Evolutionary conservation across 2,888 invertebrate genomes (phyloP).

Genomic region (Ectobius pallidus): DNA sequence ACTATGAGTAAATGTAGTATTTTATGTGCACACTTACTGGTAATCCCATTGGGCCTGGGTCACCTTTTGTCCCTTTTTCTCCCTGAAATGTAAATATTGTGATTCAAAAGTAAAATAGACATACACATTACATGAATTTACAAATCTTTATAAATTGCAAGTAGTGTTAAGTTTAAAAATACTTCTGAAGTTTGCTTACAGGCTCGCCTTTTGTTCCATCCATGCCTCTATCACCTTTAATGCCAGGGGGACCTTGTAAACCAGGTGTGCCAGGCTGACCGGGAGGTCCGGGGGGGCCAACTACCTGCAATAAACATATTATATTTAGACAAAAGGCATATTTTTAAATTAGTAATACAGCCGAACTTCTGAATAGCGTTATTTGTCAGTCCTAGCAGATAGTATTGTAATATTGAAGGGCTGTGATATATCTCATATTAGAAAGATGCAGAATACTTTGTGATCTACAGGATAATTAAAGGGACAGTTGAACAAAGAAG

Average conservation of each 20-base stretch:
- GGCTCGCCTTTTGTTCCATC: conserved; percentile 83
- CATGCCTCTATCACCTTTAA: conserved; percentile 84
- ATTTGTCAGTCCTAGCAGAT: too few relatives aligned
- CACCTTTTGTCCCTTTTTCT: conserved; percentile 80
- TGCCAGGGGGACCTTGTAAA: conserved; percentile 82
- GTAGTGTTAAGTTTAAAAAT: neutral
- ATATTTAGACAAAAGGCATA: too few relatives aligned
- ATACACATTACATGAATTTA: conserved; percentile 20
- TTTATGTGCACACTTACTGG: conserved; percentile 72
- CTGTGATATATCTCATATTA: too few relatives aligned
- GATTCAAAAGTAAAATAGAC: conserved; percentile 28
- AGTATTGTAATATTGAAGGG: too few relatives aligned
- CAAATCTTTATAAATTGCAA: neutral
- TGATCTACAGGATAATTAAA: too few relatives aligned
- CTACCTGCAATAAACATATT: conserved; percentile 58
- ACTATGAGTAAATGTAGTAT: too few relatives aligned
- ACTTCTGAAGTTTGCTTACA: conserved; percentile 61
- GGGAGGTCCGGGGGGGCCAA: conserved; percentile 77
- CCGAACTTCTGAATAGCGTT: too few relatives aligned
- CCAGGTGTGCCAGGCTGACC: conserved; percentile 75
- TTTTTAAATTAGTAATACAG: too few relatives aligned
- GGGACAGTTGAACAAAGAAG: too few relatives aligned
- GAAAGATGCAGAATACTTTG: too few relatives aligned
- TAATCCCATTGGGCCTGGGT: conserved; percentile 93
- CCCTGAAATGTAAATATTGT: conserved; percentile 64